Evolutionary conservation across 2,113 vertebrate genomes (phyloP).

Genomic region (Halichoerus grypus): DNA sequence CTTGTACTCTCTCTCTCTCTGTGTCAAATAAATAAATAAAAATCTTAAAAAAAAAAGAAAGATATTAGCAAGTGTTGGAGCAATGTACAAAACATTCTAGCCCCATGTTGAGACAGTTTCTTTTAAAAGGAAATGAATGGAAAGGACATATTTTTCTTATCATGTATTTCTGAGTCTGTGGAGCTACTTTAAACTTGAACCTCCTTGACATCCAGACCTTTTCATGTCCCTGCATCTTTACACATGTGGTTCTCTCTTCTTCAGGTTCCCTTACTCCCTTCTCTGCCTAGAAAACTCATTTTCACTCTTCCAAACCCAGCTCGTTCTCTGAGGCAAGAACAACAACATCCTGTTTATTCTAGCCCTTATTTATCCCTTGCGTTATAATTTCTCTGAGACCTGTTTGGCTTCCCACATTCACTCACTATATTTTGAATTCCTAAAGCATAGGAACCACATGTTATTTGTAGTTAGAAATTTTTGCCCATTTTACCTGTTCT

Average conservation of each 20-base stretch:
- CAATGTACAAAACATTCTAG: not conserved
- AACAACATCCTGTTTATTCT: not conserved
- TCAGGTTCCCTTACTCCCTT: not conserved
- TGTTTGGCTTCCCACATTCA: not conserved
- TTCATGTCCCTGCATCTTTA: not conserved
- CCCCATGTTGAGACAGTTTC: not conserved
- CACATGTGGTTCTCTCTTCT: not conserved
- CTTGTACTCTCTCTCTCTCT: no score
- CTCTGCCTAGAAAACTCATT: not conserved
- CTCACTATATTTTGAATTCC: not conserved
- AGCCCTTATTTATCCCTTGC: not conserved
- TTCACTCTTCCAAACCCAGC: not conserved
- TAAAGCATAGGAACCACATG: not conserved
- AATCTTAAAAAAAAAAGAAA: not conserved
- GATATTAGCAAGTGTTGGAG: not conserved
- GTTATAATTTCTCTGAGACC: not conserved
- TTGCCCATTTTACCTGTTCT: not conserved
- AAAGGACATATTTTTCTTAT: not conserved
- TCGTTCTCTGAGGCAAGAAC: not conserved
- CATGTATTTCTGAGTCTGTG: not conserved
- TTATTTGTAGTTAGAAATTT: not conserved
- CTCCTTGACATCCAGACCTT: not conserved
- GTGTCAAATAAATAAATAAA: no score
- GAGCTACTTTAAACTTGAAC: not conserved
- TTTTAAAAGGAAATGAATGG: not conserved